Evolutionary conservation across 1,140 invertebrate species (phyloP), one percentile per base, ranked within the genome.

Genomic region (Teleogryllus occipitalis): DNA sequence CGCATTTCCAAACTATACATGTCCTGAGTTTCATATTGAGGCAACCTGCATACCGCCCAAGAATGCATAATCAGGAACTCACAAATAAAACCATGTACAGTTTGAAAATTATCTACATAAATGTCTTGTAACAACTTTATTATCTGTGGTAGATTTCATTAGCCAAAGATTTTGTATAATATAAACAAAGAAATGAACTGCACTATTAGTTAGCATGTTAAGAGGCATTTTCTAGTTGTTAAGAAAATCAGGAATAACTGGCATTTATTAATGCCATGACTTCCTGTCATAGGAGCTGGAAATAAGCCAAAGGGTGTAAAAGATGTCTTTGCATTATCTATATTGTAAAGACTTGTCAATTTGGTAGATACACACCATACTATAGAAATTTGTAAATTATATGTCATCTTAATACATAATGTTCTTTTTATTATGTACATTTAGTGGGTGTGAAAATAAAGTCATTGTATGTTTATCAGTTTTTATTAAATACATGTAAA

Each of bases 161-260:
- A 65, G 54, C 54, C 54, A 65, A 65, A 65, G 54, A 65, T 65
- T 65, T 14, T 65, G 54, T 65, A 65, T 14, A 65, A 18, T 65
- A 65, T 65, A 65, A 65, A 18, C 18, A 65, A 65, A 39, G 1
- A 39, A 14, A 65, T 18, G 18, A 65, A 65, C 54, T 65, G 54
- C 54, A 65, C 54, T 65, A 14, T 18, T 65, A 65, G 54, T 65
- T 14, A 65, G 10, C 18, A 65, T 65, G 54, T 65, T 65, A 65
- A 65, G 54, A 65, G 54, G 54, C 54, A 65, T 65, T 65, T 65
- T 65, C 54, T 65, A 65, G 54, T 65, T 65, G 54, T 65, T 65
- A 65, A 65, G 54, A 65, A 14, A 65, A 65, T 65, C 54, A 65
- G 54, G 54, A 18, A 10, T 65, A 14, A 65, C 10, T 14, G 18